Conservation (phyloP, 2,113 vertebrate species). For the Istiophorus platypterus region DNA sequence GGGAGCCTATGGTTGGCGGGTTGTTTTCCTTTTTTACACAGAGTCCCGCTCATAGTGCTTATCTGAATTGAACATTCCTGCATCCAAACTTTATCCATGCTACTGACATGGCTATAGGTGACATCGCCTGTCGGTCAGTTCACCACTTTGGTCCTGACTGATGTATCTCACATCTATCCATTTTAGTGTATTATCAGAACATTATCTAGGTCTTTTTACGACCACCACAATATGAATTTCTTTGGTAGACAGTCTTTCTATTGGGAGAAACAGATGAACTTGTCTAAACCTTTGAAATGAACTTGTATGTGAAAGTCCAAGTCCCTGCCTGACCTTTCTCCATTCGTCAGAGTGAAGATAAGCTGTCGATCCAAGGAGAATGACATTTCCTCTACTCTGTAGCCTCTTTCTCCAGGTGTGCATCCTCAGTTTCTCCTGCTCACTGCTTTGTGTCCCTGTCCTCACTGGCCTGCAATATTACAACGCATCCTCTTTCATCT, state of each 20-base stretch:
- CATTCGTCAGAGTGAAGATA: slow-evolving; percentile 50
- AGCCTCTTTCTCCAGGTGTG: slow-evolving; percentile 34
- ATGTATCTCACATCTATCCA: no score
- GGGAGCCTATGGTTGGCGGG: not conserved
- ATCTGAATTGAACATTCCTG: no score
- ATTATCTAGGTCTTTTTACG: not conserved
- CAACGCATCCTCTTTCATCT: slow-evolving; percentile 39
- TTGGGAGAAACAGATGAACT: slow-evolving; percentile 26
- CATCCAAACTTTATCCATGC: no score
- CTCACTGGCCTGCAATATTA: slow-evolving; percentile 35
- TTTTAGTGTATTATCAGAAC: not conserved
- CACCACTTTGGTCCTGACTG: no score
- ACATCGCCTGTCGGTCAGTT: no score
- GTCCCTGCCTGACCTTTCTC: slow-evolving; percentile 50
- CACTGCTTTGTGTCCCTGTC: slow-evolving; percentile 44
- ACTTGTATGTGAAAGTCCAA: slow-evolving; percentile 42
- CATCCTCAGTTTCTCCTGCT: slow-evolving; percentile 35
- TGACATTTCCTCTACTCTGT: slow-evolving; percentile 57
- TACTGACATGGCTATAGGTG: no score
- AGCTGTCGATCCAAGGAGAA: slow-evolving; percentile 38
- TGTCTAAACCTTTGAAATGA: slow-evolving; percentile 49
- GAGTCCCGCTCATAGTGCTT: no score
- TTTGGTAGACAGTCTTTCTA: not conserved
- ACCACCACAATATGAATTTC: not conserved
- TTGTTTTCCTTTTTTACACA: not conserved